phyloP scores from a whole-genome alignment of 2,113 vertebrate species.

The Riparia riparia region DNA sequence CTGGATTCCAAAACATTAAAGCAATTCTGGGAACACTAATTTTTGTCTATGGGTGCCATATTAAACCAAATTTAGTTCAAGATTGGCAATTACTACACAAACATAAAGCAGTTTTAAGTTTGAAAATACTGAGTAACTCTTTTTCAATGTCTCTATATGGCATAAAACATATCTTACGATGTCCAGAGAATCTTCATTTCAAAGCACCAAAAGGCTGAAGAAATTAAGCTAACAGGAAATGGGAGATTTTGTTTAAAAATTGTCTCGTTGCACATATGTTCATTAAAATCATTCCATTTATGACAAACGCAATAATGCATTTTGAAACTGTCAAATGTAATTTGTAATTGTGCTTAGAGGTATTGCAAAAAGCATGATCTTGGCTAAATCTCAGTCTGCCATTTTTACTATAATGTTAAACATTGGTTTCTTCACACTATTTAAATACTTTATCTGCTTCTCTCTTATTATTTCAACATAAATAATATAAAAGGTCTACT shows the following conservation, averaged over 20 bases:
- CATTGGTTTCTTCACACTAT: background rate
- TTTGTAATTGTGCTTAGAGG: background rate
- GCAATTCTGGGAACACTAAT: background rate
- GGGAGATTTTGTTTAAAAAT: background rate
- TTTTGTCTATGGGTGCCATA: background rate
- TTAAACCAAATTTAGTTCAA: background rate
- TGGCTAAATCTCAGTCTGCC: background rate
- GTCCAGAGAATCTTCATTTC: background rate
- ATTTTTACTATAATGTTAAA: background rate
- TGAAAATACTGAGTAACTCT: background rate
- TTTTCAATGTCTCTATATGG: background rate
- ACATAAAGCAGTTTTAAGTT: background rate
- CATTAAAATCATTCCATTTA: background rate
- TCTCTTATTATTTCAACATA: background rate
- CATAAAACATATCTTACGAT: background rate
- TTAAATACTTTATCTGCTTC: background rate
- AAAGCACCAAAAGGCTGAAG: background rate
- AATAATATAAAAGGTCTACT: background rate
- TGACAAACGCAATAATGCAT: background rate
- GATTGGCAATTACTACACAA: background rate
- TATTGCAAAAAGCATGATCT: background rate
- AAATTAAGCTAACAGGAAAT: background rate
- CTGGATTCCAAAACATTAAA: slow-evolving; percentile 14
- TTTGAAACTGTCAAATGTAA: background rate
- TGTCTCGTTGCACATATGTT: accelerated